Conservation (phyloP, 2,888 invertebrate species). For the Oligia latruncula region DNA sequence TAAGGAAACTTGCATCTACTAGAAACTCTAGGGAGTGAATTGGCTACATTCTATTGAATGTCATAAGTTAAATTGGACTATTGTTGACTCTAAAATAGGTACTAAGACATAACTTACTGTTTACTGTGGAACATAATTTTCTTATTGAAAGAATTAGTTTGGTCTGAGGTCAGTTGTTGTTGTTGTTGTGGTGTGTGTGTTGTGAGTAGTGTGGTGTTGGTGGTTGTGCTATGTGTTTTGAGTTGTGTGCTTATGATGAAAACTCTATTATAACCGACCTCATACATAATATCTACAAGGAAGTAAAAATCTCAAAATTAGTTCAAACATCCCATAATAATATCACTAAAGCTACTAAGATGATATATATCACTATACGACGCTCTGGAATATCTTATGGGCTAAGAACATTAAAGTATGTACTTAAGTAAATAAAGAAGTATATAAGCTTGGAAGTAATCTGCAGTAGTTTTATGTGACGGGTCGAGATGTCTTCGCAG, state of each 20-base stretch:
- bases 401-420: conserved; percentile 49
- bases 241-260: neutral
- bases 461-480: conserved; percentile 72
- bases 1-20: conserved; percentile 18
- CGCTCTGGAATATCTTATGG: conserved; percentile 13
- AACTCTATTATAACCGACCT: neutral
- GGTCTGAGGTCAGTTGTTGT: neutral
- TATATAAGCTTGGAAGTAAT: conserved; percentile 71
- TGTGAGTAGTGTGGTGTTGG: no score
- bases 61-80: neutral
- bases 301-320: neutral
- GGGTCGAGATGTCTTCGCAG: conserved; percentile 71
- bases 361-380: neutral
- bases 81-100: neutral
- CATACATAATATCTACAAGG: neutral
- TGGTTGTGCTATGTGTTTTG: neutral
- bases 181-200: neutral
- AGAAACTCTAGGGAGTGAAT: neutral
- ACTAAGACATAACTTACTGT: neutral
- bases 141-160: neutral
- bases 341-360: neutral
- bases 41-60: neutral
- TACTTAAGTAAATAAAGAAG: conserved; percentile 48
- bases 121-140: neutral
- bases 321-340: neutral